Conservation (phyloP, 2,113 vertebrate genomes). For the Mesembrinibis cayennensis region DNA sequence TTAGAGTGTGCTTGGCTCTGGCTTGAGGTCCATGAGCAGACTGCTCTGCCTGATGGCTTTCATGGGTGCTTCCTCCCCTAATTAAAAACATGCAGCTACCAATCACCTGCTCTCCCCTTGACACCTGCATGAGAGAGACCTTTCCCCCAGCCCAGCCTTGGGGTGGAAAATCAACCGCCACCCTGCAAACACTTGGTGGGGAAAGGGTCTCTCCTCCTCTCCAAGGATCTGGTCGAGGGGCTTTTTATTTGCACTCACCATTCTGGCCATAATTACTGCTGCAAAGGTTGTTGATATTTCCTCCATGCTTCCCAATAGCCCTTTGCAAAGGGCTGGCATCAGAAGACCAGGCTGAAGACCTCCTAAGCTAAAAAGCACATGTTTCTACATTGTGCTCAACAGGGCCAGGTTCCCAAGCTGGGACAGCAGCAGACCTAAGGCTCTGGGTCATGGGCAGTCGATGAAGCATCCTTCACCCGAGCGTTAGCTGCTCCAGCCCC, state of each 20-base stretch:
- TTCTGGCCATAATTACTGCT: background rate
- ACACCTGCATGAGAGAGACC: background rate
- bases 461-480: background rate
- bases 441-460: background rate
- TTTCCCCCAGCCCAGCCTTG: background rate
- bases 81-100: background rate
- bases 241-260: background rate
- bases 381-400: background rate
- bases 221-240: background rate
- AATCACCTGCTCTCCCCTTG: background rate
- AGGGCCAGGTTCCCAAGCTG: background rate
- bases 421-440: background rate
- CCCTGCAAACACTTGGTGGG: background rate
- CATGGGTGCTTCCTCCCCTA: background rate
- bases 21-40: background rate
- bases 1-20: rapidly evolving
- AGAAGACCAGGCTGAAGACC: background rate
- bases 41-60: background rate
- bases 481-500: background rate
- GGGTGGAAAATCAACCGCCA: background rate
- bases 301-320: background rate
- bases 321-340: background rate
- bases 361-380: background rate
- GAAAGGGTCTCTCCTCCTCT: background rate
- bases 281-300: background rate